These are phyloP conservation scores for Ophiothrix spiculata DNA, from an alignment of 35 echinoderm and acorn worm genomes.

Conservation along the genomic window DNA sequence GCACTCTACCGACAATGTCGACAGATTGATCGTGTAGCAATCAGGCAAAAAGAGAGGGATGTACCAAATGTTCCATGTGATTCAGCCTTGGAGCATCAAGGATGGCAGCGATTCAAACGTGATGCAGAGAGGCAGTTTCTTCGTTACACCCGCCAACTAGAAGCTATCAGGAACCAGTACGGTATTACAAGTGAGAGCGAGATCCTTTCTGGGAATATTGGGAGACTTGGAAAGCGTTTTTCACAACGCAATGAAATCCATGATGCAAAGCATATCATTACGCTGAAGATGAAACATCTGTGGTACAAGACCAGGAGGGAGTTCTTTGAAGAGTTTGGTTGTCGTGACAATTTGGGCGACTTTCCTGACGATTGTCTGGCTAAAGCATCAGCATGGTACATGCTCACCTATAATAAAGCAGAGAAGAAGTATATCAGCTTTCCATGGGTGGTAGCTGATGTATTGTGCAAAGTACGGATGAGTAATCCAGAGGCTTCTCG, in stretches of 20 bases:
- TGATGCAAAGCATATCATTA: conserved; percentile 5
- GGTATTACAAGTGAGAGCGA: conserved; percentile 13
- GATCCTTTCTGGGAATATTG: not conserved
- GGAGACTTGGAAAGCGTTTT: not conserved
- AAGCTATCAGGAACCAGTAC: conserved; percentile 2
- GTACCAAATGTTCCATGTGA: not conserved
- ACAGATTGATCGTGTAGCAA: not conserved
- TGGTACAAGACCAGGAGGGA: not conserved
- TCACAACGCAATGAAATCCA: conserved; percentile 10
- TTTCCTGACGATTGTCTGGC: not conserved
- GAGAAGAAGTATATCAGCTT: conserved; percentile 8
- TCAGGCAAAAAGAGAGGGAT: not conserved
- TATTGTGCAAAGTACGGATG: not conserved
- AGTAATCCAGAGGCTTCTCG: not conserved
- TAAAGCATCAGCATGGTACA: conserved; percentile 36
- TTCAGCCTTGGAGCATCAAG: not conserved
- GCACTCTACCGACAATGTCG: conserved; percentile 23
- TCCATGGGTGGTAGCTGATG: conserved; percentile 23
- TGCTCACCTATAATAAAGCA: not conserved
- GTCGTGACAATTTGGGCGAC: not conserved
- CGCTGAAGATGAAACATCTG: not conserved
- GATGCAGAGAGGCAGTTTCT: not conserved
- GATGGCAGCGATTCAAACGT: not conserved
- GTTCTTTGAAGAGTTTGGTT: conserved; percentile 28
- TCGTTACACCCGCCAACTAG: conserved; percentile 16